Evolutionary conservation across 1,140 invertebrate species (phyloP), one percentile per base, ranked within the genome.

Genomic region (Bombus fervidus): DNA sequence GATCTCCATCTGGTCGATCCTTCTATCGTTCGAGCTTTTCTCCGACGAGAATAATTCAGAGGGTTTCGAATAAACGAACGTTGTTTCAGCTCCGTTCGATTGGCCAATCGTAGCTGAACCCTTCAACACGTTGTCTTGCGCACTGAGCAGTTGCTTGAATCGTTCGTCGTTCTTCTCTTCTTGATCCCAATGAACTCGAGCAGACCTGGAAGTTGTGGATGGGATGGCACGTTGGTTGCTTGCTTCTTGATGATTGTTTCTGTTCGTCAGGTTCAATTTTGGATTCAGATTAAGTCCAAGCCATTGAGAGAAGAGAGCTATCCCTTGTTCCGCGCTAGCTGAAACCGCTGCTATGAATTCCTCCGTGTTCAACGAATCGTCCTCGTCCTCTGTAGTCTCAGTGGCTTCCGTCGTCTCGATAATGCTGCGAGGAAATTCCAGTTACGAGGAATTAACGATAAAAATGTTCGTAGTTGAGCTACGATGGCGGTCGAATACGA

Each of bases 281-380:
- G 94, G 93, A n/a, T 91, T 91, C 22, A 95, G 66, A 79, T 93
- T 95, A 0, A 95, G 81, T 13, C 95, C 95, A 12, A 96, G 87
- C 92, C 95, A 95, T 76, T 95, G 95, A 1, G 93, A 95, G 80
- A 96, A 95, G 28, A 96, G 89, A 25, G 95, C 95, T 68, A 96
- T 95, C 1, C 96, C 95, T 43, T 96, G 94, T 72, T 96, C 95
- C 4, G 96, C 96, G 68, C 95, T 95, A 15, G 95, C 95, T 18
- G 95, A 96, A 2, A 96, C 95, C 0, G 95, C 95, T 2, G 95
- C 95, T 77, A 96, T 94, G 25, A 96, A 73, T 47, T 95, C 95
- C 22, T 95, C 95, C 15, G 95, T 94, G 82, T 94, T 95, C 10
- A 95, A 72, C 0, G 91, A 88, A 25, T 93, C 93, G 0, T 94